Percentiles rank a stretch among this genome's conserved stretches.
phyloP scores from a whole-genome alignment of 2,113 vertebrate genomes.

The Vicugna pacos region DNA sequence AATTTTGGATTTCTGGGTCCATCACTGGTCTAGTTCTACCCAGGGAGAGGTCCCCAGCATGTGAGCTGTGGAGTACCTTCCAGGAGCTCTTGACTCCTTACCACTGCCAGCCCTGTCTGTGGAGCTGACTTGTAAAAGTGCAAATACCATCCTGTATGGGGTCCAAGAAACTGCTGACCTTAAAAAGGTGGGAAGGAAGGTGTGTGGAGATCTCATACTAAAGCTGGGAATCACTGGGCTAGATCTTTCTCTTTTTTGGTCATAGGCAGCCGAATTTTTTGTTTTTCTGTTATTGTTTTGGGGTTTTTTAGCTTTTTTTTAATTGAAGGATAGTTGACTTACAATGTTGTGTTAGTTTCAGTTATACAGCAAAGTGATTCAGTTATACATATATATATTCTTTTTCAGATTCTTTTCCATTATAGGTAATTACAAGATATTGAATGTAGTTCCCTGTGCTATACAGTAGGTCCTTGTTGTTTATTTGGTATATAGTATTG shows the following conservation, averaged over 20 bases:
- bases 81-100: background rate
- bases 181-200: background rate
- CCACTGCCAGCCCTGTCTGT: background rate
- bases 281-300: no score
- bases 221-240: background rate
- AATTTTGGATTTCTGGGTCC: background rate
- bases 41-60: background rate
- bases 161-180: background rate
- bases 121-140: background rate
- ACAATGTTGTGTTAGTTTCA: no score
- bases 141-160: background rate
- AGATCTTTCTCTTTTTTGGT: background rate
- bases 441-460: no score
- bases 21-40: background rate
- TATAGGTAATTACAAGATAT: no score
- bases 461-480: no score
- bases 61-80: background rate
- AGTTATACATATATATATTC: no score
- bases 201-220: background rate
- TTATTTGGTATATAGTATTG: no score
- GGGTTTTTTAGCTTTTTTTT: no score
- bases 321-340: no score
- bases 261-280: no score
- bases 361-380: no score
- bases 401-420: no score